A percentile compares a stretch with the other conserved stretches of the same genome.
phyloP scores from a whole-genome alignment of 2,888 invertebrate genomes.

The Oscheius sp. region DNA sequence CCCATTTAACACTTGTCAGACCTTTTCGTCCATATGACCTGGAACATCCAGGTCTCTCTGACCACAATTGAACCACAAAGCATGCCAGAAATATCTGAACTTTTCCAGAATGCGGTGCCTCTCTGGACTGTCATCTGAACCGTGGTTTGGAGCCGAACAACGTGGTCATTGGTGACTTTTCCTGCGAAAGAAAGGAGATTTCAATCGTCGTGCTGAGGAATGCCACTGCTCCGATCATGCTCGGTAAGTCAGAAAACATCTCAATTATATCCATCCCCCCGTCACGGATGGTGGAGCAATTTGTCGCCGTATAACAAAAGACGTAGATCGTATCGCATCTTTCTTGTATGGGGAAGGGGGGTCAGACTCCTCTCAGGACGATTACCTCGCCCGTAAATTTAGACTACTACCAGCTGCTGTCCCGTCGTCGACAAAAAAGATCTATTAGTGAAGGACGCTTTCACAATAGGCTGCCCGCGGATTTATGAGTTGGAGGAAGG shows the following conservation, averaged over 20 bases:
- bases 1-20: no score
- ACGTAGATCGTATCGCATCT: constrained; percentile 23
- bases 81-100: no score
- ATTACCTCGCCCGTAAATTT: constrained; percentile 23
- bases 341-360: neutral
- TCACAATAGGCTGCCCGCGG: constrained; percentile 20
- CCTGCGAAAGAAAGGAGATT: constrained; percentile 33
- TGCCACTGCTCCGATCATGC: constrained; percentile 13
- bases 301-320: constrained; percentile 14
- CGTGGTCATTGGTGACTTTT: constrained; percentile 34
- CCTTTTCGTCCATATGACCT: no score
- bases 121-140: constrained; percentile 33
- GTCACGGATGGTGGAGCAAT: constrained; percentile 23
- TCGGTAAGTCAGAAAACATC: constrained; percentile 15
- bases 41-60: no score
- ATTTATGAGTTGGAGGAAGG: constrained; percentile 21
- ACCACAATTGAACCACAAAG: no score
- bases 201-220: constrained; percentile 28
- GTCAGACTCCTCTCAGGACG: no score
- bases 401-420: constrained; percentile 19
- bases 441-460: constrained; percentile 23
- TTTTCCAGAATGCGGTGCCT: constrained; percentile 36
- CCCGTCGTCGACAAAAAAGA: neutral
- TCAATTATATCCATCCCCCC: neutral
- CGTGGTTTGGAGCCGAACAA: constrained; percentile 10